Evolutionary conservation across 2,797 vertebrate genomes (phyloP), one percentile per base, ranked within the genome.

Genomic region (Amphiprion clarkii): DNA sequence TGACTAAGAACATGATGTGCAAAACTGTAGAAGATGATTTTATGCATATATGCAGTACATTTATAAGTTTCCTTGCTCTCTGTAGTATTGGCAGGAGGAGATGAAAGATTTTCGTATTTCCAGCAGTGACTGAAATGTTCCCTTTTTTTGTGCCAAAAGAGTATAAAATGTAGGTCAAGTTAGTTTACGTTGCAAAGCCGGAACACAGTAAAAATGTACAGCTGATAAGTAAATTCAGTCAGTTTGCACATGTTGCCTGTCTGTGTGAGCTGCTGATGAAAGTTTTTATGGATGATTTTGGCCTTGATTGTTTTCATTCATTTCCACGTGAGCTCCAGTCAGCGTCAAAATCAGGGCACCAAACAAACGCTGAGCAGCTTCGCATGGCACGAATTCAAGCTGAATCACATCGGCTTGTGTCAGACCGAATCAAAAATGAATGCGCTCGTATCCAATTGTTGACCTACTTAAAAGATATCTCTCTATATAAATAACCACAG

Each of bases 381-480:
- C 56, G 21, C 72, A n/a, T 64, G 70, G 81, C 74, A 75, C 33
- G 2, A 48, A 78, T 71, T 85, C 77, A 73, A 77, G 67, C 77
- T 67, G 31, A 87, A 81, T 86, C 65, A 56, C 78, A 67, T 81
- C 59, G 19, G 64, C 75, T 77, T 2, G 3, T 59, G 80, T 84
- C 77, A 53, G 63, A 85, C 81, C 72, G 65, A 71, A 85, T 83
- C 8, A 74, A 76, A 88, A 82, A 59, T 42, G 23, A 75, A 88
- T 66, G 74, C 2, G 6, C 62, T 70, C 42, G 1, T 61, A 75
- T 87, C 73, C 59, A 61, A 56, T 80, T 74, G 84, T 83, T 89
- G 88, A 88, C 88, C 88, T 76, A 86, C 78, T 90, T 85, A 76
- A 88, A 86, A 78, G 52, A 76, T 68, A 49, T 67, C 29, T 61